These are phyloP conservation scores for Odocoileus hemionus DNA, from an alignment of 2,113 vertebrate genomes.

Conservation along the genomic window DNA sequence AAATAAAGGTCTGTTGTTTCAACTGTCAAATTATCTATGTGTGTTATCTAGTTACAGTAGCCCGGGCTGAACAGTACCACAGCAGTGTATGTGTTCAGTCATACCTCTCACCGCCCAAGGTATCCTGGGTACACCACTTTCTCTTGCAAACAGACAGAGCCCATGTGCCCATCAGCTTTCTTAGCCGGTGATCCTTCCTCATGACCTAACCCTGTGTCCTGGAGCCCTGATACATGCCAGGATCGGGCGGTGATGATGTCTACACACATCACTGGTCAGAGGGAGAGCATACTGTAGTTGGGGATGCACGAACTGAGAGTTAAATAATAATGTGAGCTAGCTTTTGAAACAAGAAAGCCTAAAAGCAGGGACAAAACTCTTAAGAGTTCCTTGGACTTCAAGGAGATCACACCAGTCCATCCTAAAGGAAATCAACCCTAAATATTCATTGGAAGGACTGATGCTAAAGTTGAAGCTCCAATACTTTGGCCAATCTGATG, in stretches of 20 bases:
- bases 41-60: neutral
- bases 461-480: neutral
- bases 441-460: neutral
- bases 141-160: neutral
- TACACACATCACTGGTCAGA: neutral
- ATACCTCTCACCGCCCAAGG: accelerated
- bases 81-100: accelerated
- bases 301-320: neutral
- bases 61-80: no score
- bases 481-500: neutral
- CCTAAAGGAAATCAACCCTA: neutral
- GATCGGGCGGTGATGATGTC: neutral
- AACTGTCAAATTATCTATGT: neutral
- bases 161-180: neutral
- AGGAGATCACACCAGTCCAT: neutral
- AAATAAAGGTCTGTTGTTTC: neutral
- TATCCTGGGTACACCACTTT: neutral
- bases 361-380: neutral
- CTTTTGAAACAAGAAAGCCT: neutral
- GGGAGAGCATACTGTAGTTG: neutral
- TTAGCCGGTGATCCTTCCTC: neutral
- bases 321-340: neutral
- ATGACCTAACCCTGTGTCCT: neutral
- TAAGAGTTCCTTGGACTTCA: neutral
- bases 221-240: neutral